Conservation (phyloP, 2,797 vertebrate genomes). For the Argya squamiceps region DNA sequence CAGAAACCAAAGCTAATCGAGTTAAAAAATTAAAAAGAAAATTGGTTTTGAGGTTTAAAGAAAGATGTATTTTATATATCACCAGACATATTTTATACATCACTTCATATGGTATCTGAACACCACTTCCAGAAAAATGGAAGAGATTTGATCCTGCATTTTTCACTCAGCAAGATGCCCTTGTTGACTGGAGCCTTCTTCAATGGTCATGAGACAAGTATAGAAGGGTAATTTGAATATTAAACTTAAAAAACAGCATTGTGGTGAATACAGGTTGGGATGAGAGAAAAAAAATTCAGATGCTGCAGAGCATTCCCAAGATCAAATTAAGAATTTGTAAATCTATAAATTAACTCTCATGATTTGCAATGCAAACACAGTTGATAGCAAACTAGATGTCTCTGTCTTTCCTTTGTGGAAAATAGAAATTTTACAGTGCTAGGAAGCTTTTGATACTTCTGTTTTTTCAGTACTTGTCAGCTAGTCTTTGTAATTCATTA, state of each 20-base stretch:
- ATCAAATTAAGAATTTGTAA: neutral
- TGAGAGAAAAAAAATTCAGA: neutral
- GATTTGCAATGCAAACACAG: neutral
- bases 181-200: neutral
- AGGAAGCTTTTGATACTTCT: neutral
- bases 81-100: neutral
- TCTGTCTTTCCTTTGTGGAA: neutral
- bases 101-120: neutral
- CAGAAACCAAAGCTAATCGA: neutral
- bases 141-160: neutral
- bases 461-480: slow-evolving; percentile 5
- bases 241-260: neutral
- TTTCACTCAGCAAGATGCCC: neutral
- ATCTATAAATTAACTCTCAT: neutral
- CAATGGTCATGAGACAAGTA: neutral
- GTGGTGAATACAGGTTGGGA: neutral
- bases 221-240: neutral
- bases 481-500: slow-evolving; percentile 56
- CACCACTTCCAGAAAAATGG: neutral
- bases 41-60: neutral
- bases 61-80: neutral
- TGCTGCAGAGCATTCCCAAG: neutral
- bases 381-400: neutral
- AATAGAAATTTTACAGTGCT: neutral
- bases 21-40: neutral